Evolutionary conservation across 2,888 invertebrate species (phyloP), one percentile per base, ranked within the genome.

Genomic region (Euzophera pinguis): DNA sequence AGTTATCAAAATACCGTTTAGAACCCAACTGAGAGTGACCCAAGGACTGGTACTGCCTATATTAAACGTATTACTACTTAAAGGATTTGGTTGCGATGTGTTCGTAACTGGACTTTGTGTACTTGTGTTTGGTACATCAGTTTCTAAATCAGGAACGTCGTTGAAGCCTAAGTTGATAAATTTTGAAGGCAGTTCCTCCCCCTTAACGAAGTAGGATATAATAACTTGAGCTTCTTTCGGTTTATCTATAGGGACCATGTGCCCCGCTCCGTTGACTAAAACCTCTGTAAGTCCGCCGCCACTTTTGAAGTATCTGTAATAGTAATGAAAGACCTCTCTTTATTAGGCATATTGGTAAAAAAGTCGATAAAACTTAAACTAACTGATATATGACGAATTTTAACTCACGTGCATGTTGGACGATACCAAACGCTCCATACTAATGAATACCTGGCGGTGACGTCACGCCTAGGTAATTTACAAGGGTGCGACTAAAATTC

Each of bases 171-270:
- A 17, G 6, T n/a, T n/a, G 7, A 4, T n/a, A 12, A 12, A 13
- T 9, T 14, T 10, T 9, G 41, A 5, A 13, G 69, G 67, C 45
- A 80, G 54, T 37, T 72, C 71, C 0, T 66, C 22, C 0, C 67
- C 73, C 16, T 64, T 57, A 53, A 85, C 79, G 64, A 85, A 87
- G 62, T 59, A 65, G 13, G 69, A 60, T 35, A 84, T 63, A 0
- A 86, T 64, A 17, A 73, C 54, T 1, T 59, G 72, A 0, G 91
- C 84, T 63, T 91, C 71, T 0, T 64, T 81, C 0, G 93, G 93
- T 58, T 92, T 92, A 73, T 93, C 93, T 16, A 88, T 74, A 0
- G 93, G 92, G 0, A 92, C 91, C 65, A 93, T 81, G 65, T 94
- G 93, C 0, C 94, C 94, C 0, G 93, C 91, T 52, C 91, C 90